Conservation (phyloP, 2,797 vertebrate genomes). For the Labroides dimidiatus region DNA sequence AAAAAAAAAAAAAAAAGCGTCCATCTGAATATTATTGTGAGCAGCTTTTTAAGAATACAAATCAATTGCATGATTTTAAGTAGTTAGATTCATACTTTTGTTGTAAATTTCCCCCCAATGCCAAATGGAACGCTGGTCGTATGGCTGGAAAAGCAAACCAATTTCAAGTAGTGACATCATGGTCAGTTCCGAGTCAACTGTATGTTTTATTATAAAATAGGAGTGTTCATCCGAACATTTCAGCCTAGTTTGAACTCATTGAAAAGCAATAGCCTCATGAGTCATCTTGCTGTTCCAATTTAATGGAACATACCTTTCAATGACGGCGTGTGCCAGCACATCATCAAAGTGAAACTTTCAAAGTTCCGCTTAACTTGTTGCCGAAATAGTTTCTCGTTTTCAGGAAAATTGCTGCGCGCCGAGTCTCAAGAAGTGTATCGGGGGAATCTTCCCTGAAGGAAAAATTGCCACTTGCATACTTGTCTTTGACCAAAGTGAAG, state of each 20-base stretch:
- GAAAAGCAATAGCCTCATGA: conserved; percentile 78
- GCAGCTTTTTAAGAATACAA: conserved; percentile 83
- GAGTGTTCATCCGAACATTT: conserved; percentile 67
- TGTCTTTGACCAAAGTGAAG: conserved; percentile 85
- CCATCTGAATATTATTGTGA: conserved; percentile 84
- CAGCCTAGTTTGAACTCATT: conserved; percentile 74
- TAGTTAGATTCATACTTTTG: conserved; percentile 76
- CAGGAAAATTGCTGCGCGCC: conserved; percentile 83
- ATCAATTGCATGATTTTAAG: conserved; percentile 85
- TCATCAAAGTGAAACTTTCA: conserved; percentile 84
- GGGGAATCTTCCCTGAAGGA: conserved; percentile 81
- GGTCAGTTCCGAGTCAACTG: conserved; percentile 74
- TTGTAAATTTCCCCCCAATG: conserved; percentile 70
- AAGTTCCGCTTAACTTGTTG: conserved; percentile 85
- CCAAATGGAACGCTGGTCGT: conserved; percentile 70
- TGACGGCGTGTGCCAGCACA: conserved; percentile 73
- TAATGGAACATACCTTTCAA: conserved; percentile 84
- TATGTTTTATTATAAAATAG: conserved; percentile 71
- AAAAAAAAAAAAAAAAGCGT: no score
- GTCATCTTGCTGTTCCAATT: conserved; percentile 80
- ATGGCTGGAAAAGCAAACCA: conserved; percentile 65
- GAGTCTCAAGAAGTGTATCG: conserved; percentile 82
- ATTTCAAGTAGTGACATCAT: conserved; percentile 71
- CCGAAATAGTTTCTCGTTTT: conserved; percentile 85
- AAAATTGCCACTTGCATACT: conserved; percentile 87